Base-by-base conservation (phyloP, 2,797 vertebrate species). In the Chaetodon trifasciatus region DNA sequence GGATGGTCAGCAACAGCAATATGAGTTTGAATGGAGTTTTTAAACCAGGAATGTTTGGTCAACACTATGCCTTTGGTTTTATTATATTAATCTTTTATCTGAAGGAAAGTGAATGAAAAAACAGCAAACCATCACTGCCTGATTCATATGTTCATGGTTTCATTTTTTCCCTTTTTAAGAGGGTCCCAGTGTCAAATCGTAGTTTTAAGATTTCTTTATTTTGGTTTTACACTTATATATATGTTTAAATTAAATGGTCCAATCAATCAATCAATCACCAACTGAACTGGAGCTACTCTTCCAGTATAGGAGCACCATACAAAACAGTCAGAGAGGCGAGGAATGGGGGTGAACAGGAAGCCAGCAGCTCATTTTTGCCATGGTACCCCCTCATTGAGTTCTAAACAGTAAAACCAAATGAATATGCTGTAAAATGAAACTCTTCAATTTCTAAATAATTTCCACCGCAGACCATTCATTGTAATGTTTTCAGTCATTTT, bases 1-100 rank as follows among this genome's bases (percentile, higher is more conserved):
- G 78, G 86, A 84, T 55, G 86, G 89, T 85, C 84, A 91, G 86
- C 87, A 87, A 77, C 83, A 81, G 78, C 76, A 78, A 79, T 83
- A 37, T 2, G 73, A 68, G 65, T 44, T 35, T 0, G 24, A 67
- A 23, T 6, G 47, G 32, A 19, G 71, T 44, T 60, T 15, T 68
- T 49, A 13, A 66, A 68, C 16, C 6, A 12, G 42, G 61, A 49
- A 56, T 50, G 67, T 40, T 67, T 35, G 2, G 32, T 15, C 47
- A 60, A 53, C 8, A 19, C 24, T 16, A 21, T 1, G 32, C 46
- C 12, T 52, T 49, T 21, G 66, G 8, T 24, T 8, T 5, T 32
- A 40, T n/a, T 44, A 52, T 44, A 9, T 35, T 15, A 44, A 32
- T 57, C 7, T 49, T 47, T 37, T 9, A 44, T 28, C 23, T 37